Conservation (phyloP, 2,113 vertebrate species). For the Eubucco bourcierii region DNA sequence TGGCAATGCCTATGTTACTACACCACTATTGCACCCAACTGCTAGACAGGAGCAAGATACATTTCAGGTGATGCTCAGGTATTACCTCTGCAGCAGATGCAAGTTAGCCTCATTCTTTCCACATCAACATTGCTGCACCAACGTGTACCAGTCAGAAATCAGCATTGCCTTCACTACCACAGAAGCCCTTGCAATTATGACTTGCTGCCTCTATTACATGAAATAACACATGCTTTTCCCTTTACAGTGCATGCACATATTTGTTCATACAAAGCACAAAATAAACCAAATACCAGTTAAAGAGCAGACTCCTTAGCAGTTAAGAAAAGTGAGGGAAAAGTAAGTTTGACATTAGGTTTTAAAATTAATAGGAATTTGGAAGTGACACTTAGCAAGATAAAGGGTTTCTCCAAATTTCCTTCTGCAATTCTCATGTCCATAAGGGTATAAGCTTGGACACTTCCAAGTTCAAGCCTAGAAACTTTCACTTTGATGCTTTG, state of each 20-base stretch:
- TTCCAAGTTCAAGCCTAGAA: not conserved
- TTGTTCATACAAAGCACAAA: not conserved
- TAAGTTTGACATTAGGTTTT: not conserved
- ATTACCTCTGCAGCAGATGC: not conserved
- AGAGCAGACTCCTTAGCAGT: not conserved
- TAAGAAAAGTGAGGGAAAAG: not conserved
- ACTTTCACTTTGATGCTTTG: not conserved
- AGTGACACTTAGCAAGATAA: not conserved
- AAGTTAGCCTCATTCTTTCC: not conserved
- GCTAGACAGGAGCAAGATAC: fast-evolving
- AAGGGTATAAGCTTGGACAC: not conserved
- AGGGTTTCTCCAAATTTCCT: not conserved
- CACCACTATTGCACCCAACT: not conserved
- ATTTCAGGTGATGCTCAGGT: not conserved
- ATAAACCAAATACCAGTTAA: not conserved
- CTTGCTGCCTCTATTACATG: not conserved
- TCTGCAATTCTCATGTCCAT: not conserved
- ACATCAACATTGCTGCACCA: not conserved
- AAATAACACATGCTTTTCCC: not conserved
- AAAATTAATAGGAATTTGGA: not conserved
- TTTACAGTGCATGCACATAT: not conserved
- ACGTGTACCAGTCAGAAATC: not conserved
- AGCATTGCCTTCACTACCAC: not conserved
- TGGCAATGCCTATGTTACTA: not conserved
- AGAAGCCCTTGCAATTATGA: not conserved